Evolutionary conservation across 2,797 vertebrate genomes (phyloP).

Genomic region (Danio aesculapii): DNA sequence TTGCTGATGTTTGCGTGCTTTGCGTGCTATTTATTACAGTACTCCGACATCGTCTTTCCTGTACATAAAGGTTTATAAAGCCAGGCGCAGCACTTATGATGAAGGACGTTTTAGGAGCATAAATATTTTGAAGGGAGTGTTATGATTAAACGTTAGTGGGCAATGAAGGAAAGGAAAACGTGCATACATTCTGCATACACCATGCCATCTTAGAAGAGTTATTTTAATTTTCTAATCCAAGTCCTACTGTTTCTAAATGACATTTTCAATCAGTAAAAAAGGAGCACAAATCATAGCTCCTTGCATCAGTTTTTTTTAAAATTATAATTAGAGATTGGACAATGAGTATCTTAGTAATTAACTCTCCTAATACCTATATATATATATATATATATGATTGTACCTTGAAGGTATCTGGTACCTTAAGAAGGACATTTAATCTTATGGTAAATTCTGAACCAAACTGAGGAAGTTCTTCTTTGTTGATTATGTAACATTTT

Average conservation of each 20-base stretch:
- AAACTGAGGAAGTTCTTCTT: conserved; percentile 72
- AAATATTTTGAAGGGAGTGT: conserved; percentile 25
- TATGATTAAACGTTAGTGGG: background rate
- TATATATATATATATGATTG: conserved; percentile 50
- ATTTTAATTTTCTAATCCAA: background rate
- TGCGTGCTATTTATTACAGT: conserved; percentile 42
- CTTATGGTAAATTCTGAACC: conserved; percentile 70
- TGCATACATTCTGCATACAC: background rate
- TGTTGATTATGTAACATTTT: conserved; percentile 50
- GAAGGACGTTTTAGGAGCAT: background rate
- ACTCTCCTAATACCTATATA: background rate
- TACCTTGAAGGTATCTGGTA: background rate
- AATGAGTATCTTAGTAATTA: conserved; percentile 8
- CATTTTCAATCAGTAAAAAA: background rate
- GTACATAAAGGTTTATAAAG: conserved; percentile 27
- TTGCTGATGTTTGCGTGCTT: conserved; percentile 21
- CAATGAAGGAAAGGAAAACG: background rate
- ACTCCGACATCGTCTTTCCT: conserved; percentile 24
- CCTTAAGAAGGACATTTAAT: conserved; percentile 41
- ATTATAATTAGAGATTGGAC: conserved; percentile 8
- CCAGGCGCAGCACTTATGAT: conserved; percentile 25
- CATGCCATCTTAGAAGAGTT: background rate
- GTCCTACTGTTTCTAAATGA: background rate
- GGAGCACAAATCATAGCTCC: background rate
- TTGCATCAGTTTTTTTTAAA: background rate